Percentiles rank a stretch among this genome's conserved stretches.
Conservation (phyloP, 1,140 invertebrate species). For the honey bee (Apis mellifera) region Amel_HAv3.1 CM009938.2:6403001-6403500, state of each 20-base stretch:
- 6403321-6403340: constrained; percentile 75
- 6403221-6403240: constrained; percentile 73
- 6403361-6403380: constrained; percentile 58
- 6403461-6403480: constrained; percentile 63
- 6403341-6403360: constrained; percentile 74
- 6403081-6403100: constrained; percentile 19
- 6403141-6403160: constrained; percentile 72
- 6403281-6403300: constrained; percentile 77
- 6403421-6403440: constrained; percentile 56
- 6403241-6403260: constrained; percentile 69
- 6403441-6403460: constrained; percentile 49
- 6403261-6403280: constrained; percentile 63
- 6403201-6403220: constrained; percentile 73
- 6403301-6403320: constrained; percentile 65
- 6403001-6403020: neutral
- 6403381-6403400: constrained; percentile 54
- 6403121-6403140: constrained; percentile 40
- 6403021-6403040: constrained; percentile 10
- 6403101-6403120: constrained; percentile 66
- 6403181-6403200: constrained; percentile 65
- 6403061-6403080: neutral
- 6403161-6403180: constrained; percentile 67
- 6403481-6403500: constrained; percentile 10
- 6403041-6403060: constrained; percentile 20
- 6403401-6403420: constrained; percentile 63